Evolutionary conservation across 2,113 vertebrate species (phyloP).

Genomic region (Dermatemys mawii): DNA sequence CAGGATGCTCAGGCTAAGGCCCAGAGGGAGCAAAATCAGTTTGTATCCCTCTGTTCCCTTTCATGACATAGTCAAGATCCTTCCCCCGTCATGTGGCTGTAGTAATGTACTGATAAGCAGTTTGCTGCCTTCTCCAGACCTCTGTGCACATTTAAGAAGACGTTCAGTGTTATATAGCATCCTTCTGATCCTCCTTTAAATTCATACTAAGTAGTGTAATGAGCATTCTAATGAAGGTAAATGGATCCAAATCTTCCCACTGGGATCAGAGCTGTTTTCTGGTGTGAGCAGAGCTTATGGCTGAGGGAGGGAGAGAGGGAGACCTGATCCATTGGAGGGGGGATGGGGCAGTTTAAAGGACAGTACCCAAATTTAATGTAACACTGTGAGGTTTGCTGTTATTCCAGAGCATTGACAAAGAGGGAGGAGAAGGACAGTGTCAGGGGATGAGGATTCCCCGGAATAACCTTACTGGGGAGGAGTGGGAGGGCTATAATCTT

Average conservation of each 20-base stretch:
- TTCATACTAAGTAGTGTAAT: neutral
- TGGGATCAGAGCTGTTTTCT: neutral
- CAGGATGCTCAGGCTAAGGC: neutral
- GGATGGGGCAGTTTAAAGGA: neutral
- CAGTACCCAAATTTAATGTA: neutral
- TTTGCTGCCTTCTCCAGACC: neutral
- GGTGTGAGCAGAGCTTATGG: neutral
- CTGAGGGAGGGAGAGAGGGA: neutral
- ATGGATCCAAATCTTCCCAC: neutral
- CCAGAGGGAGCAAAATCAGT: neutral
- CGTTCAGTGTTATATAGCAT: neutral
- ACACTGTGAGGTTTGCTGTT: neutral
- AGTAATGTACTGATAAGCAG: neutral
- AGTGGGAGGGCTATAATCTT: neutral
- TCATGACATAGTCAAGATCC: neutral
- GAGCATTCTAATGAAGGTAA: neutral
- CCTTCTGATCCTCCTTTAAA: slow-evolving; percentile 10
- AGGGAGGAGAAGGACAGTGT: neutral
- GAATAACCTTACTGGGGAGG: neutral
- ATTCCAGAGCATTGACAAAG: neutral
- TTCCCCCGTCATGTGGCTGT: neutral
- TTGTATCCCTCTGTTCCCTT: neutral
- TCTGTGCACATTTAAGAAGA: neutral
- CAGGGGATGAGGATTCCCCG: neutral
- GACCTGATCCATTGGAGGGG: neutral